These are phyloP conservation scores for Pristionchus arcanus DNA, from an alignment of 2,888 invertebrate genomes.

Conservation along the genomic window DNA sequence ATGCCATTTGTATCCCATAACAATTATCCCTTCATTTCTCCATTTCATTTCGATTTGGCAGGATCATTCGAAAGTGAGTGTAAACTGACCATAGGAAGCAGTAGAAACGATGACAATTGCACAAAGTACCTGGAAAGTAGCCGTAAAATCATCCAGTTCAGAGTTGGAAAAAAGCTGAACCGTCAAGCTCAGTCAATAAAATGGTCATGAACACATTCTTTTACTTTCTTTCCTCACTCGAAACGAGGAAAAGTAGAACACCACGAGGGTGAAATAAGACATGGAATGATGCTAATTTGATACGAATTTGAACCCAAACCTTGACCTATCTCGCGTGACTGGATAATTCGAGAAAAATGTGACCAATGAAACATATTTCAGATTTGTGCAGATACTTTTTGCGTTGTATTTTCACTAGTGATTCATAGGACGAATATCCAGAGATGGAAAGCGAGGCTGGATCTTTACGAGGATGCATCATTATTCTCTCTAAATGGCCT, in stretches of 20 bases:
- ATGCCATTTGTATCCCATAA: background rate
- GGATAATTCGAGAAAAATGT: background rate
- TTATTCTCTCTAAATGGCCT: constrained; percentile 14
- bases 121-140: constrained; percentile 12
- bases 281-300: constrained; percentile 18
- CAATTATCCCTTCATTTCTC: constrained; percentile 1
- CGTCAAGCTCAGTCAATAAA: constrained; percentile 4
- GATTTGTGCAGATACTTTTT: background rate
- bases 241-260: background rate
- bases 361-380: background rate
- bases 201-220: background rate
- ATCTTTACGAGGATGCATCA: constrained; percentile 38
- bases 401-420: background rate
- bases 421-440: constrained; percentile 18
- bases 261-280: background rate
- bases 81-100: constrained; percentile 44
- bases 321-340: background rate
- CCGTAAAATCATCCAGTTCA: constrained; percentile 42
- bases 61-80: background rate
- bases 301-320: background rate
- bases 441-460: background rate
- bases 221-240: background rate
- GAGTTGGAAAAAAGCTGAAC: background rate
- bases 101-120: background rate
- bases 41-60: background rate